phyloP scores from a whole-genome alignment of 1,140 invertebrate species.

The Asobara japonica region DNA sequence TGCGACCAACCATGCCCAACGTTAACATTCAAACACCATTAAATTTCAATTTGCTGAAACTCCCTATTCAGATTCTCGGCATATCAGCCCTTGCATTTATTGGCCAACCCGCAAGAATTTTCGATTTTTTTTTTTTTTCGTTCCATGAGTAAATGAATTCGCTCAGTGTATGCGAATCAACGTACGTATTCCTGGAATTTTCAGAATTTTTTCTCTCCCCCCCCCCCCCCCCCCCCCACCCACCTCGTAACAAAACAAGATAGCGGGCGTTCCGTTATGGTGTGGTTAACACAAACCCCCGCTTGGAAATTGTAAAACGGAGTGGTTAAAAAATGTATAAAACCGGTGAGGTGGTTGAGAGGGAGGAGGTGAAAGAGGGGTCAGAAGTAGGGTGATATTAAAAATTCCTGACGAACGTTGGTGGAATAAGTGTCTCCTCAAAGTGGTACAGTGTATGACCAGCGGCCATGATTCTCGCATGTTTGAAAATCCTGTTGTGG shows the following conservation, averaged over 20 bases:
- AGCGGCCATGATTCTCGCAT: conserved; percentile 28
- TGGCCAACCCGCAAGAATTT: not conserved
- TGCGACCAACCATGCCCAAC: too few species aligned
- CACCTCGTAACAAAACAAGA: too few species aligned
- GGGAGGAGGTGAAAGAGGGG: not conserved
- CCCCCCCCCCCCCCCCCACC: too few species aligned
- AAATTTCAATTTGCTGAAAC: not conserved
- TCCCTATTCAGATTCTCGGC: not conserved
- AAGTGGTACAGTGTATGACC: conserved; percentile 1
- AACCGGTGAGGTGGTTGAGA: not conserved
- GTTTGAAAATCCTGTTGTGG: conserved; percentile 22
- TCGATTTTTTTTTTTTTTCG: too few species aligned
- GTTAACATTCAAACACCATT: not conserved
- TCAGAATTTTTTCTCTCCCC: not conserved
- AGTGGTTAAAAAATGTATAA: not conserved
- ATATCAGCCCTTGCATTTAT: not conserved
- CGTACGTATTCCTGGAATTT: not conserved
- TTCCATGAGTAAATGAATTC: not conserved
- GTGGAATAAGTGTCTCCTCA: not conserved
- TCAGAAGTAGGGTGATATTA: conserved; percentile 40
- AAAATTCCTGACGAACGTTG: conserved; percentile 40
- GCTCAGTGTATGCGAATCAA: not conserved
- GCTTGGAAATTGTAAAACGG: not conserved
- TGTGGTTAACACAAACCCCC: not conserved
- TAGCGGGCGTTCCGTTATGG: not conserved